A percentile compares a stretch with the other conserved stretches of the same genome.
Evolutionary conservation across 2,113 vertebrate species (phyloP).

Genomic region (Cyprinus carpio): DNA sequence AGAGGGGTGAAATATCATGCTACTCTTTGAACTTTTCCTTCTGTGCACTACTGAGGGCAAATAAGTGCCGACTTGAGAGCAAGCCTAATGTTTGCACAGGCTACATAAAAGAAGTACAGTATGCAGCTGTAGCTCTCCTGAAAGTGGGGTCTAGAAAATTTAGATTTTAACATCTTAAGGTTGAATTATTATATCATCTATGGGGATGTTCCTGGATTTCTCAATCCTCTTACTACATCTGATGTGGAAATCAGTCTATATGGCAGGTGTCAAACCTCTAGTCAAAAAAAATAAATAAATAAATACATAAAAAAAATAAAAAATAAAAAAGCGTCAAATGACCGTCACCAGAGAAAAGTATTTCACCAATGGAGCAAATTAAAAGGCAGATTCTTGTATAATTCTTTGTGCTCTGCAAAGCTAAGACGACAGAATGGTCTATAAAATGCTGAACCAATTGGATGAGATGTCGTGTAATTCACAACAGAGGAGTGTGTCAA

Average conservation of each 20-base stretch:
- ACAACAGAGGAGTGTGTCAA: conserved; percentile 53
- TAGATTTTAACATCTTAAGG: conserved; percentile 27
- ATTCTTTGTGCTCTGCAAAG: conserved; percentile 41
- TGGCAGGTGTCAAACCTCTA: conserved; percentile 60
- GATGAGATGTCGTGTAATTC: conserved; percentile 27
- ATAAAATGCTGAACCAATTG: conserved; percentile 25
- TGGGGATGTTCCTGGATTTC: conserved; percentile 39
- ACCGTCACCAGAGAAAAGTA: not conserved
- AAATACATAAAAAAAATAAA: no score
- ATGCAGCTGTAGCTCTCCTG: not conserved
- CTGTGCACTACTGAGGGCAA: not conserved
- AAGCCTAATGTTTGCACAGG: not conserved
- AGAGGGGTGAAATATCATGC: conserved; percentile 45
- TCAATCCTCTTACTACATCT: conserved; percentile 34
- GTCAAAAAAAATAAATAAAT: no score
- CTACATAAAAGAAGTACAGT: conserved; percentile 21
- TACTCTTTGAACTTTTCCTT: conserved; percentile 52
- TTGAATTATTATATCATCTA: conserved; percentile 50
- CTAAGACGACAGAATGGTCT: conserved; percentile 12
- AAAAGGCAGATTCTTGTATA: not conserved
- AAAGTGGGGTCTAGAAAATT: not conserved
- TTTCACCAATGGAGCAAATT: not conserved
- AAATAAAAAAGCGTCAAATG: not conserved
- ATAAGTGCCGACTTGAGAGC: not conserved
- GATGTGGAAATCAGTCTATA: conserved; percentile 57